Evolutionary conservation across 2,888 invertebrate species (phyloP).

Genomic region (Macrophya annulata): DNA sequence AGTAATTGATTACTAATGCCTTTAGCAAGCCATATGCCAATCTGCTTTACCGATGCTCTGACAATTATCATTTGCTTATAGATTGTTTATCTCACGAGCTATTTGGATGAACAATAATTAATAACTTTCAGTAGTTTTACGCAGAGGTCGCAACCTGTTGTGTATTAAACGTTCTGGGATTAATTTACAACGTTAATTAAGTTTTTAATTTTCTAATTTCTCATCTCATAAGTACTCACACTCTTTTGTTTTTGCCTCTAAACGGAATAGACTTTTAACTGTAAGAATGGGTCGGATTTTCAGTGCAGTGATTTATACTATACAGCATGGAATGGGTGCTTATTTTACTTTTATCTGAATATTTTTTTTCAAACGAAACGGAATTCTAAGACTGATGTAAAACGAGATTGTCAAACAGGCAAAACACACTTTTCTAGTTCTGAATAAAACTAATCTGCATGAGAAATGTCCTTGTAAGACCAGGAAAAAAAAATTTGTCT

Average conservation of each 20-base stretch:
- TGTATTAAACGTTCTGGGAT: background rate
- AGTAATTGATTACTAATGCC: background rate
- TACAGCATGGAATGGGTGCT: too few relatives aligned
- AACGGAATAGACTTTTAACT: background rate
- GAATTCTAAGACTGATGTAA: background rate
- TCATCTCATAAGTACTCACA: background rate
- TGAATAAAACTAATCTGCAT: background rate
- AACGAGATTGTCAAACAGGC: background rate
- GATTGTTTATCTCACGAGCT: background rate
- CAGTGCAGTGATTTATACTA: too few relatives aligned
- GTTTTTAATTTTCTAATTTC: background rate
- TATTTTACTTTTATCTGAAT: background rate
- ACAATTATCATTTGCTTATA: background rate
- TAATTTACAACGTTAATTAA: background rate
- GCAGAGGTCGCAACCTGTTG: background rate
- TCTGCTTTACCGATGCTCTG: conserved; percentile 8
- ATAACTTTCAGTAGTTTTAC: background rate
- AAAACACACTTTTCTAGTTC: background rate
- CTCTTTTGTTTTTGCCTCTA: background rate
- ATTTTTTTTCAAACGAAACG: background rate
- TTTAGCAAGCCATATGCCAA: background rate
- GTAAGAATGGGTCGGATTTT: too few relatives aligned
- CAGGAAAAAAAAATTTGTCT: background rate
- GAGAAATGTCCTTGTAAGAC: background rate
- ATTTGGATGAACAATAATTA: background rate